These are phyloP conservation scores for Cyanoliseus patagonus DNA, from an alignment of 2,113 vertebrate genomes.

Conservation along the genomic window DNA sequence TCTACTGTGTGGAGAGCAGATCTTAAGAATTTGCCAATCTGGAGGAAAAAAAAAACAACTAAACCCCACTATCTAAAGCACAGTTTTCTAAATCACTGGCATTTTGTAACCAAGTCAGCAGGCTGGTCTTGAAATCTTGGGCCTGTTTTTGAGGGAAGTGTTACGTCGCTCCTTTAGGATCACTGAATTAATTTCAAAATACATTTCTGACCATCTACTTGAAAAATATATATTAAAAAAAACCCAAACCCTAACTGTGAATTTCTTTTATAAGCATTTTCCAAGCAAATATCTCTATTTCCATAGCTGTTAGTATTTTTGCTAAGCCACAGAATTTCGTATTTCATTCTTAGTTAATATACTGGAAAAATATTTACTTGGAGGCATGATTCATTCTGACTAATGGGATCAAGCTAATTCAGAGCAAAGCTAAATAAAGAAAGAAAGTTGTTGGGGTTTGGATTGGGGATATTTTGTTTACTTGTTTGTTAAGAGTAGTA, in stretches of 20 bases:
- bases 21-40: neutral
- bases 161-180: neutral
- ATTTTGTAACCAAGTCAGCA: neutral
- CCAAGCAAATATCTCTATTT: neutral
- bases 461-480: neutral
- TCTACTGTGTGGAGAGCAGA: neutral
- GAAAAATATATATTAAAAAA: neutral
- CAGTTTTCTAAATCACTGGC: neutral
- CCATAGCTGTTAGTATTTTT: conserved; percentile 13
- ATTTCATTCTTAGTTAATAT: neutral
- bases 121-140: neutral
- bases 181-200: neutral
- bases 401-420: neutral
- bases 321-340: conserved; percentile 1
- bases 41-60: neutral
- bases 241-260: rapidly evolving
- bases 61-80: neutral
- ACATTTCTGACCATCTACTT: neutral
- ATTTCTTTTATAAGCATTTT: neutral
- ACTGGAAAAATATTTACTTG: conserved; percentile 47
- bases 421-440: neutral
- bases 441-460: neutral
- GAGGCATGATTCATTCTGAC: conserved; percentile 35
- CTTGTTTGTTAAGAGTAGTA: neutral
- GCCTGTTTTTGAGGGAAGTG: neutral